phyloP scores from a whole-genome alignment of 2,888 invertebrate genomes.

The Hololepta plana region DNA sequence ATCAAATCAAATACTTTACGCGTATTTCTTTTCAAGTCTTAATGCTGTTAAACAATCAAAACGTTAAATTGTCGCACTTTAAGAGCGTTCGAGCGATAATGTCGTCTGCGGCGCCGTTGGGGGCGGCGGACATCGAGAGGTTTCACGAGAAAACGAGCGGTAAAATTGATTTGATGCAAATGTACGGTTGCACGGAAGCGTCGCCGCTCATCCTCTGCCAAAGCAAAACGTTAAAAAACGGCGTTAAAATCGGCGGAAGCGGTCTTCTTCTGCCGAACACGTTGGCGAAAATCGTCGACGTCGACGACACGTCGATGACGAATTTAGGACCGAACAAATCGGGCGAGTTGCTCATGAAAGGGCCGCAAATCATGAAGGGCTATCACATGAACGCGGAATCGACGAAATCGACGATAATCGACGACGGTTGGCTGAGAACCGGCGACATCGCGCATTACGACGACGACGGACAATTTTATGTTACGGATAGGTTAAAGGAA shows the following conservation, averaged over 20 bases:
- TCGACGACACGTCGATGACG: slow-evolving; percentile 13
- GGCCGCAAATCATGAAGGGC: slow-evolving; percentile 59
- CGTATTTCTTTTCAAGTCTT: slow-evolving; percentile 13
- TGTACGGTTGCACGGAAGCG: slow-evolving; percentile 54
- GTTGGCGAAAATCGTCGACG: slow-evolving; percentile 39
- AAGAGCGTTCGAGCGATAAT: slow-evolving; percentile 24
- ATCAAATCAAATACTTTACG: background rate
- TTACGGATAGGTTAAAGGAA: slow-evolving; percentile 61
- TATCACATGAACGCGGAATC: slow-evolving; percentile 57
- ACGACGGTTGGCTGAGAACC: slow-evolving; percentile 52
- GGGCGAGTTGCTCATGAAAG: slow-evolving; percentile 55
- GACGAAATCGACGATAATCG: slow-evolving; percentile 39
- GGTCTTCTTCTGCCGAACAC: slow-evolving; percentile 44
- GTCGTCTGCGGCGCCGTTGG: slow-evolving; percentile 33
- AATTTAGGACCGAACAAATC: slow-evolving; percentile 22
- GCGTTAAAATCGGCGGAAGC: slow-evolving; percentile 20
- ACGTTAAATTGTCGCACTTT: slow-evolving; percentile 28
- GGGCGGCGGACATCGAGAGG: slow-evolving; percentile 18
- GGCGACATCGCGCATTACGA: slow-evolving; percentile 40
- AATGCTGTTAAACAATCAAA: slow-evolving; percentile 16
- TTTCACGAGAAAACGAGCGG: slow-evolving; percentile 15
- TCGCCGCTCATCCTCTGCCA: slow-evolving; percentile 34
- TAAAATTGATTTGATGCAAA: slow-evolving; percentile 13
- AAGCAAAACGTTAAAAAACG: slow-evolving; percentile 11
- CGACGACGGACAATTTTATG: slow-evolving; percentile 41